Base-by-base conservation (phyloP, 2,888 invertebrate species). In the Tenthredo livida region DNA sequence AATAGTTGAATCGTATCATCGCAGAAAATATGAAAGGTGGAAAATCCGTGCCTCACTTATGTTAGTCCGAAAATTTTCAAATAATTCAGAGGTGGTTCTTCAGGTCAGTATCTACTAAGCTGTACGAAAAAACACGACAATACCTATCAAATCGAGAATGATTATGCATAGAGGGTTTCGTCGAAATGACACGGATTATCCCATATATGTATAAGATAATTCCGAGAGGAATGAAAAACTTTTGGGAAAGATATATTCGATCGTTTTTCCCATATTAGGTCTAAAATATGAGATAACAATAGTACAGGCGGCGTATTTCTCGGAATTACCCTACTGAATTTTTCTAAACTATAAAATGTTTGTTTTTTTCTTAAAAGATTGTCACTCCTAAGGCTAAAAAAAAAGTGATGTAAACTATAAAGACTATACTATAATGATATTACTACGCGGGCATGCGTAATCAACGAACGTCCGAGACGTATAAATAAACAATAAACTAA, bases 381-480 rank as follows among this genome's bases (percentile, higher is more conserved):
- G 43, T 40, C 21, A 73, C 73, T 73, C 73, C 40, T 72, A 72
- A 73, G 43, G 40, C 73, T 73, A 73, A 40, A 15, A 43, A 43
- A 73, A 73, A 25, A 73, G 40, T 73, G 43, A 43, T 12, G 43
- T 25, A 73, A 73, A 43, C 73, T 77, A 77, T 50, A n/a, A 77
- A 54, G 1, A 77, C 47, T 15, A 29, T 50, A 77, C n/a, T 43
- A 77, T 29, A 25, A n/a, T 33, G n/a, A 29, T 54, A 77, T 77
- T 33, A 77, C 77, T 50, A 77, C 77, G 77, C 77, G 77, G 33
- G 77, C 77, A 54, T 54, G 50, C 50, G 77, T 29, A 47, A n/a
- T n/a, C n/a, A 77, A 77, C 50, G 50, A 77, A 77, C 77, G 77
- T 77, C 77, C 77, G 77, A 77, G 17, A 77, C 72, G 29, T 77